phyloP scores from a whole-genome alignment of 2,113 vertebrate genomes.

The Cygnus atratus region DNA sequence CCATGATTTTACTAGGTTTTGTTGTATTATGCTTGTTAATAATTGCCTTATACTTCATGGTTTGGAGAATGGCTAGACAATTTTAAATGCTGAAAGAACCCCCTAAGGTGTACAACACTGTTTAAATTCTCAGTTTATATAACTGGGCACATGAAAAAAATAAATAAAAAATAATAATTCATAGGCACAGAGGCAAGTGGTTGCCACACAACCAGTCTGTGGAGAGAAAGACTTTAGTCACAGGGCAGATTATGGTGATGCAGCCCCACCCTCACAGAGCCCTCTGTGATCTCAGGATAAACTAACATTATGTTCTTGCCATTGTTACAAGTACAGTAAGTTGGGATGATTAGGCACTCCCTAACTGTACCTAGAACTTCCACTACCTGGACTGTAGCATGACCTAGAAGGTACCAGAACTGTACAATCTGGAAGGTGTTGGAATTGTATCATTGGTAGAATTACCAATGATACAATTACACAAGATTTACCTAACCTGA shows the following conservation, averaged over 20 bases:
- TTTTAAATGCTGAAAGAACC: background rate
- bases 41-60: background rate
- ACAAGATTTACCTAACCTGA: background rate
- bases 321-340: no score
- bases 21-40: background rate
- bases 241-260: background rate
- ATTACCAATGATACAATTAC: background rate
- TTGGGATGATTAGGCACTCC: background rate
- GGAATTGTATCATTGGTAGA: background rate
- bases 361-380: background rate
- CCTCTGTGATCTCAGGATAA: background rate
- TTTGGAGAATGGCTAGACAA: background rate
- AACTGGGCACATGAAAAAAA: background rate
- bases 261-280: no score
- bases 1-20: background rate
- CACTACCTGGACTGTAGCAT: background rate
- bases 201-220: background rate
- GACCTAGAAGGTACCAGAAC: background rate
- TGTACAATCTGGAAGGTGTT: background rate
- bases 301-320: no score
- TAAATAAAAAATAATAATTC: background rate
- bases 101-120: background rate
- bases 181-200: background rate
- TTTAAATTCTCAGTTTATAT: background rate
- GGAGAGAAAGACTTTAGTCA: background rate